A percentile compares a stretch with the other conserved stretches of the same genome.
These are phyloP conservation scores for Galaxias olidus DNA, from an alignment of 2,797 vertebrate species.

Conservation along the genomic window DNA sequence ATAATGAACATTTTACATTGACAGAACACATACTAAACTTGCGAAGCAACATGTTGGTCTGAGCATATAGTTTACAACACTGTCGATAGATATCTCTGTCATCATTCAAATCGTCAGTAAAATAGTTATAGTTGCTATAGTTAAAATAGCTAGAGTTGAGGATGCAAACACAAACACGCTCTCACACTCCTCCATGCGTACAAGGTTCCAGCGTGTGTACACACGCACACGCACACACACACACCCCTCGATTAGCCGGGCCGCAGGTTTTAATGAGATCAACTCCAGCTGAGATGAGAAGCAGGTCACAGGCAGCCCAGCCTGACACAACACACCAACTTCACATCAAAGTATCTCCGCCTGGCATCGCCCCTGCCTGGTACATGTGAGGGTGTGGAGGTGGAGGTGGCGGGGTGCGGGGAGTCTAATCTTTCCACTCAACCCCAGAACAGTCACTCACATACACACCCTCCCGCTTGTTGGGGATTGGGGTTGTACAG, in stretches of 20 bases:
- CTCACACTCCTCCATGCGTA: neutral
- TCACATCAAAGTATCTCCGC: constrained; percentile 23
- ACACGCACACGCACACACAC: neutral
- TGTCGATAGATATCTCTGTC: too few species aligned
- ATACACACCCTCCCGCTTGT: too few species aligned
- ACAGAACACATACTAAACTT: too few species aligned
- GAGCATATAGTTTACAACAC: too few species aligned
- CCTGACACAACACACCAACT: constrained; percentile 9
- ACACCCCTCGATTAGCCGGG: neutral
- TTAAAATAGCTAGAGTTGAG: neutral
- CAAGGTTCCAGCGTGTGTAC: neutral
- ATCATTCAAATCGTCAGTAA: too few species aligned
- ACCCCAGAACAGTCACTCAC: too few species aligned
- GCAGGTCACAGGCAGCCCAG: constrained; percentile 13
- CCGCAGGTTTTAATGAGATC: constrained; percentile 31
- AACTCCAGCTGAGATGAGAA: constrained; percentile 29
- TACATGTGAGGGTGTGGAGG: neutral
- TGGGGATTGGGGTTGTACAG: too few species aligned
- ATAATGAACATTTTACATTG: too few species aligned
- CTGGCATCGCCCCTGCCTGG: constrained; percentile 3
- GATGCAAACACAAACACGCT: neutral
- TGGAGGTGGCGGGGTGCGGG: neutral
- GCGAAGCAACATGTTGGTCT: too few species aligned
- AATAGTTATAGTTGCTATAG: neutral
- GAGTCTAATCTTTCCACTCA: too few species aligned